A percentile compares a stretch with the other conserved stretches of the same genome.
Evolutionary conservation across 1,140 invertebrate species (phyloP).

Genomic region (Drosophila sucinea): DNA sequence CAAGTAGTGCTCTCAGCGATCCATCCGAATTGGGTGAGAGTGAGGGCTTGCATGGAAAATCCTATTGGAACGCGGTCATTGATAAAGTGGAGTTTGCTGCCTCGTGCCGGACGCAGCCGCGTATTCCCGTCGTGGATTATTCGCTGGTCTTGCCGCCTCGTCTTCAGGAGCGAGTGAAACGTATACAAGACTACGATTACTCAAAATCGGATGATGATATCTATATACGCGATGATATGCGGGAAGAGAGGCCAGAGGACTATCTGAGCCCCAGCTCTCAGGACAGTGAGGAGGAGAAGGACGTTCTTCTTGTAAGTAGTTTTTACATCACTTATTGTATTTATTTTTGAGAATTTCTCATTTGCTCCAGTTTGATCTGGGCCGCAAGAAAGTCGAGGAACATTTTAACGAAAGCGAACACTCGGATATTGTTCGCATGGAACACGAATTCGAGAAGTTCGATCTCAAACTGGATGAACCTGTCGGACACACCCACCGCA

Average conservation of each 20-base stretch:
- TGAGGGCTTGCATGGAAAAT: constrained; percentile 34
- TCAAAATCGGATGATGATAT: constrained; percentile 67
- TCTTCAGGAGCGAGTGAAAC: constrained; percentile 60
- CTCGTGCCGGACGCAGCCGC: constrained; percentile 53
- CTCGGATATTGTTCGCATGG: constrained; percentile 72
- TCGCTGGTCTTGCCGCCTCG: constrained; percentile 64
- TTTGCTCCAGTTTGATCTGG: constrained; percentile 19
- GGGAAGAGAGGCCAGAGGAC: constrained; percentile 55
- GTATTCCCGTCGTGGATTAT: constrained; percentile 64
- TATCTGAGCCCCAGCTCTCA: constrained; percentile 53
- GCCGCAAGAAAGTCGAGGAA: constrained; percentile 62
- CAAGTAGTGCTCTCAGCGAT: constrained; percentile 49
- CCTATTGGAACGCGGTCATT: constrained; percentile 64
- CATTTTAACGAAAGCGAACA: constrained; percentile 72
- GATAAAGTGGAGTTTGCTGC: constrained; percentile 58
- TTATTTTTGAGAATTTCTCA: background rate
- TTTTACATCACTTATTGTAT: background rate
- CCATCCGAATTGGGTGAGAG: constrained; percentile 43
- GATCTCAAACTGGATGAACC: constrained; percentile 69
- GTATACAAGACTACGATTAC: constrained; percentile 73
- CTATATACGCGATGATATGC: constrained; percentile 67
- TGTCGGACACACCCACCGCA: constrained; percentile 53
- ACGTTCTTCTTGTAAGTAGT: constrained; percentile 33
- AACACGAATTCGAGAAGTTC: constrained; percentile 72
- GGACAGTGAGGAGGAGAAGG: constrained; percentile 57